Evolutionary conservation across 2,113 vertebrate genomes (phyloP), one percentile per base, ranked within the genome.

Genomic region (Saguinus imperator): DNA sequence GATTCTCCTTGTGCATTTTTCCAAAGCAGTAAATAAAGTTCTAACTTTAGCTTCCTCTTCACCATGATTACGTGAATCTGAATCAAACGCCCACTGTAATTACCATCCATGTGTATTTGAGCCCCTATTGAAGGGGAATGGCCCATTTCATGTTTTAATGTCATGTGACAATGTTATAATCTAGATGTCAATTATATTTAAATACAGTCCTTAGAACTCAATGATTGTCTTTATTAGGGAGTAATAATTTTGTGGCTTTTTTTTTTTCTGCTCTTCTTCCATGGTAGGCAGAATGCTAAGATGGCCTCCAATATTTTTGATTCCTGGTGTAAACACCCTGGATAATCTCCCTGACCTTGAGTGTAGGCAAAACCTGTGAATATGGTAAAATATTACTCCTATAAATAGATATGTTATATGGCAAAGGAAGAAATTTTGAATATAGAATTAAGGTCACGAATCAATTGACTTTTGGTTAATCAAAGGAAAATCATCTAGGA

Each of bases 21-120:
- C n/a, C 43, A 64, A 94, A 93, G 27, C 23, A 45, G 6, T 48
- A 61, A 90, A 77, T 87, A 90, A 91, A 93, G 87, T 40, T 88
- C 10, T 81, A 73, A 27, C 87, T 91, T 25, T 2, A 20, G 8
- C 32, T 57, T 55, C 6, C 45, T 20, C 37, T 94, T 66, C 27
- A 66, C 32, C 25, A 20, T n/a, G 37, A 37, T 66, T 87, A 84
- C n/a, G 8, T 76, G 1, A 6, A 27, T 76, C 21, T 96, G 64
- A 18, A 27, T 50, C 40, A 79, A 50, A 70, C 0, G 3, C 35
- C 64, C 29, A 55, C 10, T 77, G 27, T 58, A 93, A 29, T 91
- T 23, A 82, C 76, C 16, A 58, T 27, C 45, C 64, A 37, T 16
- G 8, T 45, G 8, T 37, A 45, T 87, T 87, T 83, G 43, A 86